phyloP scores from a whole-genome alignment of 2,113 vertebrate genomes.

The Onychorhynchus coronatus region DNA sequence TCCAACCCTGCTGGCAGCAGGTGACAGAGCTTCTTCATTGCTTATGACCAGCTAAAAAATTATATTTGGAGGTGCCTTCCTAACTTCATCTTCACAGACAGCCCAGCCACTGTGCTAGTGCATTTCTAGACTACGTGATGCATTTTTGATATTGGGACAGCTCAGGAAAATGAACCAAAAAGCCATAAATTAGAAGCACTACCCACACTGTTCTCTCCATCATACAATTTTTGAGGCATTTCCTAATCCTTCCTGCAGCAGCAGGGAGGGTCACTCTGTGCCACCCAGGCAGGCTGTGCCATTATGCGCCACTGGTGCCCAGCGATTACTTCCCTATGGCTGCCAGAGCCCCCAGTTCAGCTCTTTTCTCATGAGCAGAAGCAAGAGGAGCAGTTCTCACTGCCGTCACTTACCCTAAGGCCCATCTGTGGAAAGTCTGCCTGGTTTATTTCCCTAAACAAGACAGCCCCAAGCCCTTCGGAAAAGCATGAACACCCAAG shows the following conservation, averaged over 20 bases:
- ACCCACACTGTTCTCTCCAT: not conserved
- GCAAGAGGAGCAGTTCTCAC: not conserved
- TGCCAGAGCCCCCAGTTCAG: not conserved
- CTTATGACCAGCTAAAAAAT: not conserved
- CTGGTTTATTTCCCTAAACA: not conserved
- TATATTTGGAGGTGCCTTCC: not conserved
- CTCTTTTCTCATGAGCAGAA: not conserved
- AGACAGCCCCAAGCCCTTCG: not conserved
- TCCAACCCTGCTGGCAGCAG: rapidly evolving
- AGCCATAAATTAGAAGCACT: not conserved
- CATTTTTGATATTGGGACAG: not conserved
- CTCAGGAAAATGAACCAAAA: not conserved
- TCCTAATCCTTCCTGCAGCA: not conserved
- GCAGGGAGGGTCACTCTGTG: not conserved
- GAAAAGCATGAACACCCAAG: not conserved
- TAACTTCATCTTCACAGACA: not conserved
- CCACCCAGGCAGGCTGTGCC: not conserved
- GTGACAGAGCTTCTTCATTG: not conserved
- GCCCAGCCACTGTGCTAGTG: not conserved
- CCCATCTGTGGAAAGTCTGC: not conserved
- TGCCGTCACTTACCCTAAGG: not conserved
- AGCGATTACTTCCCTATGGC: not conserved
- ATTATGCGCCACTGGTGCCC: rapidly evolving
- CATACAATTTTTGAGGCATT: not conserved
- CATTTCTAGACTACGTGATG: not conserved